phyloP scores from a whole-genome alignment of 2,888 invertebrate species.

The Eupeodes luniger region DNA sequence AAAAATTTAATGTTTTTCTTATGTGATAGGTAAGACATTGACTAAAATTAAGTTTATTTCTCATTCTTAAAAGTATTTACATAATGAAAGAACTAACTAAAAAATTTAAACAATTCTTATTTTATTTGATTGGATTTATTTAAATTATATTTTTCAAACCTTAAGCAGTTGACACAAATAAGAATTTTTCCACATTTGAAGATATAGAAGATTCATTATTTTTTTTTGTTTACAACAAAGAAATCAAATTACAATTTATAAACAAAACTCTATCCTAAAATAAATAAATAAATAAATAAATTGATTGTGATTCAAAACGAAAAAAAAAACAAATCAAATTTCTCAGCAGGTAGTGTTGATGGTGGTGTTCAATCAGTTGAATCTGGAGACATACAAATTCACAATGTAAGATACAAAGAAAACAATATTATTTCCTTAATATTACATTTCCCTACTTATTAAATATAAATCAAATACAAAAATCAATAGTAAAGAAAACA shows the following conservation, averaged over 20 bases:
- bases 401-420: constrained; percentile 82
- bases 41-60: no score
- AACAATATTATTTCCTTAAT: constrained; percentile 49
- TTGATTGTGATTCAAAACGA: constrained; percentile 25
- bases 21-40: no score
- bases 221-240: not conserved
- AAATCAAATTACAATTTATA: not conserved
- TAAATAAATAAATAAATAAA: not conserved
- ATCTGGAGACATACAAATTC: constrained; percentile 83
- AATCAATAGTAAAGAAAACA: constrained; percentile 55
- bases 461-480: constrained; percentile 25
- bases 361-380: constrained; percentile 80
- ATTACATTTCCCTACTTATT: constrained; percentile 36
- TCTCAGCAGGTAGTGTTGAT: constrained; percentile 80
- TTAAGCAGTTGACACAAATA: constrained; percentile 24
- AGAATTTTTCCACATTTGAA: constrained; percentile 17
- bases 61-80: not conserved
- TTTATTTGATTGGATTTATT: not conserved
- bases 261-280: not conserved
- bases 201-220: not conserved
- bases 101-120: not conserved
- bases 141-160: not conserved
- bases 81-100: not conserved
- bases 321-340: constrained; percentile 62
- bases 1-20: no score